These are phyloP conservation scores for Ellobium chinense DNA, from an alignment of 2,888 invertebrate species.

Conservation along the genomic window DNA sequence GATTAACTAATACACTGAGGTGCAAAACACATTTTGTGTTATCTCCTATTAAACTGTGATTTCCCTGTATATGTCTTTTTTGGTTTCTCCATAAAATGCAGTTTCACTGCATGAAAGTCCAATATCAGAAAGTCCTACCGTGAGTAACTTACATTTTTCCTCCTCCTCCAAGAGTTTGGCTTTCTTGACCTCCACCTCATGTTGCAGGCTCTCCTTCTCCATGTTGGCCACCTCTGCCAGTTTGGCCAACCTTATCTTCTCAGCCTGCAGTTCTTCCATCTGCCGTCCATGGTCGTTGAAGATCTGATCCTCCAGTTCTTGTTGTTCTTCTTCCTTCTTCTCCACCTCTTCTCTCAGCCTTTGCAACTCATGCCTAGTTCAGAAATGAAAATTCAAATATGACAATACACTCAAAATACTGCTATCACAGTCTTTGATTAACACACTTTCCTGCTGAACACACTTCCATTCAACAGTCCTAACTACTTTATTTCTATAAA, in stretches of 20 bases:
- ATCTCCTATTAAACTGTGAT: no score
- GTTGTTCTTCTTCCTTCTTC: conserved; percentile 60
- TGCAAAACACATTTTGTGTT: no score
- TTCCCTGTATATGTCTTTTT: no score
- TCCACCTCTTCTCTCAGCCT: conserved; percentile 59
- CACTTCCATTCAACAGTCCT: no score
- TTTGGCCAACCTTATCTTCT: conserved; percentile 58
- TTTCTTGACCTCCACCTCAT: conserved; percentile 56
- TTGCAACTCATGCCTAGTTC: conserved; percentile 65
- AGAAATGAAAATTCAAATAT: background rate
- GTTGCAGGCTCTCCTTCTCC: conserved; percentile 59
- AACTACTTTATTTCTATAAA: no score
- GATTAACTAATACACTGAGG: no score
- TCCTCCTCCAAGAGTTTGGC: conserved; percentile 61
- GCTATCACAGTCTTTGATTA: no score
- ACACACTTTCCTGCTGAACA: no score
- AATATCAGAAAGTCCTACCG: no score
- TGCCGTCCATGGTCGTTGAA: conserved; percentile 63
- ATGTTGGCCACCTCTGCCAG: conserved; percentile 59
- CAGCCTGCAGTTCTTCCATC: conserved; percentile 65
- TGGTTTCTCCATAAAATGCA: no score
- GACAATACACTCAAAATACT: no score
- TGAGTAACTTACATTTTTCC: conserved; percentile 65
- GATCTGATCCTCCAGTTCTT: conserved; percentile 66
- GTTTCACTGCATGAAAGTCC: no score